These are phyloP conservation scores for Napeogenes inachia DNA, from an alignment of 2,888 invertebrate genomes.

Conservation along the genomic window DNA sequence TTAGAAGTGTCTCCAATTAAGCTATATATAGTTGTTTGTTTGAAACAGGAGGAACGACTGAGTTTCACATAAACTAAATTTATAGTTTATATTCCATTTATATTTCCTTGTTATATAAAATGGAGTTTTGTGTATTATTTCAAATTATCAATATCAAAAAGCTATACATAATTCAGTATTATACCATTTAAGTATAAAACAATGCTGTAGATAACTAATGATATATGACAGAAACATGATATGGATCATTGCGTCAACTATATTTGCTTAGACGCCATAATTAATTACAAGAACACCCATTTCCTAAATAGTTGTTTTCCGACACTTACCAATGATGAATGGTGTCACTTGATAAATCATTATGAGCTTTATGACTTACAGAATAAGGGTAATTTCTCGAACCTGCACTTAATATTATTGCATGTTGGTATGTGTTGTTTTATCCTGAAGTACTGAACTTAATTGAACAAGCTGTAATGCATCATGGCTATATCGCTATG, in stretches of 20 bases:
- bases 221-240: neutral
- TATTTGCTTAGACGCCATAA: conserved; percentile 51
- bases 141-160: no score
- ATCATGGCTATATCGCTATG: conserved; percentile 8
- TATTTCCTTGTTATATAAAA: neutral
- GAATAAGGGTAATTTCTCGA: conserved; percentile 21
- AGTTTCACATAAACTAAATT: conserved; percentile 36
- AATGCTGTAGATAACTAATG: neutral
- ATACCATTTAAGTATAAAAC: no score
- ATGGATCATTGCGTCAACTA: conserved; percentile 25
- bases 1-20: conserved; percentile 35
- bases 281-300: conserved; percentile 40
- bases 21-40: conserved; percentile 11
- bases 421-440: conserved; percentile 30
- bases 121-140: no score
- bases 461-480: conserved; percentile 26
- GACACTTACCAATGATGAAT: conserved; percentile 58
- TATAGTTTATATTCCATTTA: conserved; percentile 11
- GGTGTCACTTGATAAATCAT: conserved; percentile 13
- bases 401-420: conserved; percentile 32
- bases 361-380: neutral
- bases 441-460: conserved; percentile 26
- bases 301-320: conserved; percentile 34
- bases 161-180: no score
- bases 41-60: conserved; percentile 8